These are phyloP conservation scores for Cyprinodon tularosa DNA, from an alignment of 2,113 vertebrate genomes.

Conservation along the genomic window DNA sequence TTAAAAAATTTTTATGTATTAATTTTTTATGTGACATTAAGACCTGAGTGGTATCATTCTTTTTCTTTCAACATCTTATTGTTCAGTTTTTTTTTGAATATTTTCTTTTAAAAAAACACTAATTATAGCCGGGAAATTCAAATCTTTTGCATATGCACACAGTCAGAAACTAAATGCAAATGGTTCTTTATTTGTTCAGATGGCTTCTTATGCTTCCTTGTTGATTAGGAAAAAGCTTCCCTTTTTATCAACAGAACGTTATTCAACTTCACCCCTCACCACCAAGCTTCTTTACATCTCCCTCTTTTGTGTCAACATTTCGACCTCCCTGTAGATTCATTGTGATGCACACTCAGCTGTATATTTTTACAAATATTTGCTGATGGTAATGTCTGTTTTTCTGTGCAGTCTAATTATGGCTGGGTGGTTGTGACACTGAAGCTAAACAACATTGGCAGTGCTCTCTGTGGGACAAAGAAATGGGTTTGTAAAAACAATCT, in stretches of 20 bases:
- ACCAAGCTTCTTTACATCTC: background rate
- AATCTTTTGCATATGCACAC: conserved; percentile 28
- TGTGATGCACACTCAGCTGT: conserved; percentile 46
- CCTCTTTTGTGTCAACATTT: background rate
- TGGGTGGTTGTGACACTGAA: conserved; percentile 50
- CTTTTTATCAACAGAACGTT: background rate
- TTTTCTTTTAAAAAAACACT: no score
- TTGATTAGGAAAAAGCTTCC: background rate
- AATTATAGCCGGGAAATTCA: no score
- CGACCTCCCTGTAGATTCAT: conserved; percentile 42
- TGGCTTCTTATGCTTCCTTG: no score
- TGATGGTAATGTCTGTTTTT: conserved; percentile 71
- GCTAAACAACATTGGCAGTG: conserved; percentile 57
- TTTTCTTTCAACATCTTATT: background rate
- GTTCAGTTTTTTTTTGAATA: conserved; percentile 6
- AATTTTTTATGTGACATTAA: background rate
- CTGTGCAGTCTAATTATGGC: conserved; percentile 62
- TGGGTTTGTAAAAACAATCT: conserved; percentile 37
- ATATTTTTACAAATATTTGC: conserved; percentile 71
- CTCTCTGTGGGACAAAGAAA: conserved; percentile 54
- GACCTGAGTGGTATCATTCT: background rate
- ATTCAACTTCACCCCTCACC: conserved; percentile 1
- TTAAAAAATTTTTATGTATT: no score
- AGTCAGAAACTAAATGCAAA: conserved; percentile 16
- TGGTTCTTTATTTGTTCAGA: no score